Percentiles rank a stretch among this genome's conserved stretches.
Evolutionary conservation across 2,888 invertebrate genomes (phyloP).

Genomic region (Temnothorax rugatulus): DNA sequence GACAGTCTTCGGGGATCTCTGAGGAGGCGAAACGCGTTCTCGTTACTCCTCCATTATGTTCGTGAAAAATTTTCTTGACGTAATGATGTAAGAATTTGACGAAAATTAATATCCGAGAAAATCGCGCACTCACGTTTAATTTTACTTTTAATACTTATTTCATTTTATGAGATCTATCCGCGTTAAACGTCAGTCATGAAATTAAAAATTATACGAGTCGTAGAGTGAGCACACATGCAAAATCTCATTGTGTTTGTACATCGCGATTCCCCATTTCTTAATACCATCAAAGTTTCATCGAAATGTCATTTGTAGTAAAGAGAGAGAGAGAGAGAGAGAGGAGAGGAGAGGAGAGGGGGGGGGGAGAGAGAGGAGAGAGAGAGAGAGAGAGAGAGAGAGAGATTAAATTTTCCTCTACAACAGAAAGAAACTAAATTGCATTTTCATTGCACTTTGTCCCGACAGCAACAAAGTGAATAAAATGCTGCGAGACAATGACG

Average conservation of each 20-base stretch:
- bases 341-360: no score
- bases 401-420: constrained; percentile 33
- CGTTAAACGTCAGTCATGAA: neutral
- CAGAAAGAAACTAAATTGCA: constrained; percentile 19
- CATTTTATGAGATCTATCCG: neutral
- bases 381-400: neutral
- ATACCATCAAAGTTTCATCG: neutral
- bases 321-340: no score
- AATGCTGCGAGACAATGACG: neutral
- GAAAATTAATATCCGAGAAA: constrained; percentile 16
- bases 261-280: neutral
- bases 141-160: neutral
- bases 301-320: constrained; percentile 10
- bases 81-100: neutral
- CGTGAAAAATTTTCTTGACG: constrained; percentile 7
- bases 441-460: neutral
- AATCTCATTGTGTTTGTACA: neutral
- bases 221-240: no score
- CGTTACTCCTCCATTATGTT: constrained; percentile 8
- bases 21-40: neutral
- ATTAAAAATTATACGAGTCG: neutral
- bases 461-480: constrained; percentile 12
- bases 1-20: constrained; percentile 27
- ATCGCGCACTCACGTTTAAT: neutral
- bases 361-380: neutral